Conservation (phyloP, 30 jellyfish, hydroid and myxozoan genomes). For the Clytia hemisphaerica region DNA sequence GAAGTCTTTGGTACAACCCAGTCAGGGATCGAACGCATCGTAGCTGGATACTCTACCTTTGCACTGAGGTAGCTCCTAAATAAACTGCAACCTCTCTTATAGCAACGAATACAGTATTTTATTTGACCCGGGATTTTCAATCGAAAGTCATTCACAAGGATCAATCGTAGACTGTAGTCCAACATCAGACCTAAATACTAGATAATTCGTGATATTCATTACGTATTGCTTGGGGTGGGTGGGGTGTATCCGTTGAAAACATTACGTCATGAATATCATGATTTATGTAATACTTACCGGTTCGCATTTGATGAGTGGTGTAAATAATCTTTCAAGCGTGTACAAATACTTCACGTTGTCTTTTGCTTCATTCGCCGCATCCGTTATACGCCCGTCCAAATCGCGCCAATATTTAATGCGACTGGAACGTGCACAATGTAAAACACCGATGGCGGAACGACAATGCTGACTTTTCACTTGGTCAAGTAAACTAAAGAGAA, state of each 20-base stretch:
- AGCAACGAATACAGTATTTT: neutral
- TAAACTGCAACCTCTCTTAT: no score
- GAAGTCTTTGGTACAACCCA: no score
- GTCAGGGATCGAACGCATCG: no score
- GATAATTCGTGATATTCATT: no score
- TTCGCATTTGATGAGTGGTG: conserved; percentile 51
- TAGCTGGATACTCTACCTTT: no score
- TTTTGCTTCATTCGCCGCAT: conserved; percentile 83
- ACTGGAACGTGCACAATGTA: conserved; percentile 58
- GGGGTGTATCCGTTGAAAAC: no score
- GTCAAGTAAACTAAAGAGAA: conserved; percentile 48
- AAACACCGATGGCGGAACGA: conserved; percentile 66
- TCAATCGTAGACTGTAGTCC: neutral
- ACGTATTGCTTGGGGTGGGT: neutral
- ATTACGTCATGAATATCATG: neutral
- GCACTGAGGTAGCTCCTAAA: no score
- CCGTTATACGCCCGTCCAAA: conserved; percentile 67
- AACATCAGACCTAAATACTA: neutral
- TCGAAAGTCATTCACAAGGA: neutral
- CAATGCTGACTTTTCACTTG: conserved; percentile 67
- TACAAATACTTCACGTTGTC: conserved; percentile 71
- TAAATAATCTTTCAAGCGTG: conserved; percentile 71
- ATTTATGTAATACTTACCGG: conserved; percentile 44
- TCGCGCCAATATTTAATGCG: conserved; percentile 67
- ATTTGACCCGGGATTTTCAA: neutral